Percentiles rank a stretch among this genome's conserved stretches.
phyloP scores from a whole-genome alignment of 2,797 vertebrate species.

The Syngnathus rostellatus region DNA sequence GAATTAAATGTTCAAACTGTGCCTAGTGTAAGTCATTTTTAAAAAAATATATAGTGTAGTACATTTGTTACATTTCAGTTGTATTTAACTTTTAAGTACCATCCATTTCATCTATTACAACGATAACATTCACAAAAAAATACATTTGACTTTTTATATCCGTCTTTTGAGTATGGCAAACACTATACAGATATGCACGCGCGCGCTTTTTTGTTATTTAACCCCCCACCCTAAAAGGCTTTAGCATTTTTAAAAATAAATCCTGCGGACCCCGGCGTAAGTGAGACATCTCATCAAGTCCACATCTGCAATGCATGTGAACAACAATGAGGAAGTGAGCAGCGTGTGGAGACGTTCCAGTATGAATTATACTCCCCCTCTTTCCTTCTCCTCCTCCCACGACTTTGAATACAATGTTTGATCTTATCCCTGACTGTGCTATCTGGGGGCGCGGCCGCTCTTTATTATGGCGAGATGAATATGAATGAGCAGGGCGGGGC shows the following conservation, averaged over 20 bases:
- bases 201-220: neutral
- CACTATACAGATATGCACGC: neutral
- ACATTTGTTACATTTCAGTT: neutral
- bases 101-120: too few species aligned
- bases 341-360: conserved; percentile 21
- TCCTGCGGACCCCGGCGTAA: neutral
- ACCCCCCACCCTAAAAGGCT: neutral
- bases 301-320: conserved; percentile 3
- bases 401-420: conserved; percentile 49
- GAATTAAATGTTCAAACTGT: neutral
- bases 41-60: neutral
- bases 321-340: conserved; percentile 27
- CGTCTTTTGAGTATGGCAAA: neutral
- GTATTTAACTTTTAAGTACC: neutral
- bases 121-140: too few species aligned
- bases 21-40: too few species aligned
- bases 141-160: too few species aligned
- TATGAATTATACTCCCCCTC: conserved; percentile 55
- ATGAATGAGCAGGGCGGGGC: conserved; percentile 55
- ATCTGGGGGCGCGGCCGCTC: conserved; percentile 49
- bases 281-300: conserved; percentile 1
- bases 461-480: conserved; percentile 58
- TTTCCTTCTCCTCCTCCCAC: conserved; percentile 24
- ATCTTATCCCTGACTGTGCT: conserved; percentile 50
- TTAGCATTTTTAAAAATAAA: neutral